A percentile compares a stretch with the other conserved stretches of the same genome.
Conservation (phyloP, 2,797 vertebrate species). For the Morus bassanus region DNA sequence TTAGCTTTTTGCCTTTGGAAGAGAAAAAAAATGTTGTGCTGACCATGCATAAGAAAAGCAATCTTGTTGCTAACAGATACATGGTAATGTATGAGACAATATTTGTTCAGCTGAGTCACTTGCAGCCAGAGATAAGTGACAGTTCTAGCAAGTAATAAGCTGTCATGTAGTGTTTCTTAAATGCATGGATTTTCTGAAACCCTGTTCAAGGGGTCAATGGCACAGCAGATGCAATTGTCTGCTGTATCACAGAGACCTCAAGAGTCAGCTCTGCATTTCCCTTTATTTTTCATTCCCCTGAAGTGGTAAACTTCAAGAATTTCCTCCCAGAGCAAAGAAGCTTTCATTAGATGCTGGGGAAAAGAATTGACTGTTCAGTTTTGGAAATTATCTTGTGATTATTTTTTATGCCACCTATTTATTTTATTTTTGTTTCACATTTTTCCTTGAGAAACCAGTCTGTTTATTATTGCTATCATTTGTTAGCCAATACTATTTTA, state of each 20-base stretch:
- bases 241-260: neutral
- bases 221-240: constrained; percentile 49
- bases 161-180: constrained; percentile 56
- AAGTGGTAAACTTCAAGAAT: neutral
- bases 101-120: constrained; percentile 62
- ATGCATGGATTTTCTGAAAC: constrained; percentile 56
- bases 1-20: neutral
- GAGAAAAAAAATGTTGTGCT: neutral
- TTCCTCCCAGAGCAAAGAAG: neutral
- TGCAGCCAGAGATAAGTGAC: constrained; percentile 32
- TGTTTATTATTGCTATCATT: neutral
- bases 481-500: neutral
- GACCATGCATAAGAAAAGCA: constrained; percentile 14
- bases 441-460: neutral
- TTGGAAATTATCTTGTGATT: neutral
- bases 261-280: constrained; percentile 23
- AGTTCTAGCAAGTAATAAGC: constrained; percentile 50
- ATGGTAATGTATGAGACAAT: neutral
- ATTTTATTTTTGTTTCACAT: neutral
- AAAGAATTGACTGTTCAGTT: neutral
- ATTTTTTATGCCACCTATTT: neutral
- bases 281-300: constrained; percentile 4
- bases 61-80: neutral
- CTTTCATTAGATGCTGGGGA: neutral
- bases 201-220: constrained; percentile 14